Conservation (phyloP, 2,888 invertebrate species). For the Glyphotaelius pellucidus region DNA sequence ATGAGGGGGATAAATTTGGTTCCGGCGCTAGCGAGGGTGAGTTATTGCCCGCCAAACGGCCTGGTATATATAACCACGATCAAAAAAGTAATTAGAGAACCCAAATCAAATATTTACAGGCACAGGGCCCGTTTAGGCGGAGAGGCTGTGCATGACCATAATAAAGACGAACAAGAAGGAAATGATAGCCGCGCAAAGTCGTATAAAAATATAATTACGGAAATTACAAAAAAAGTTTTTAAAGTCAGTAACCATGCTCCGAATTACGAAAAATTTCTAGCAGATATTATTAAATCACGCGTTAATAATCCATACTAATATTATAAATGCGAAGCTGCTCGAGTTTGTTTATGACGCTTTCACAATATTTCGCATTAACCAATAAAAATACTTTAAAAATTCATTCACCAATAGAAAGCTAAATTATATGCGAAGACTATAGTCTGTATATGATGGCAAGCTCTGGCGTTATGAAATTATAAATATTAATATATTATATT, state of each 20-base stretch:
- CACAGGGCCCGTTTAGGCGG: constrained; percentile 21
- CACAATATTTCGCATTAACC: too few relatives aligned
- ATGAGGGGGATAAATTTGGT: constrained; percentile 55
- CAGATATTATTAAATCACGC: not conserved
- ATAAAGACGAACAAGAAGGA: constrained; percentile 11
- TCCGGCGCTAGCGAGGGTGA: constrained; percentile 50
- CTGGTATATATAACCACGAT: constrained; percentile 51
- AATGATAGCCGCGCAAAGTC: constrained; percentile 8
- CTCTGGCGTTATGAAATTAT: too few relatives aligned
- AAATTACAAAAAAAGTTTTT: constrained; percentile 28
- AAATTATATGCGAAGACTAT: too few relatives aligned
- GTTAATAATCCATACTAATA: too few relatives aligned
- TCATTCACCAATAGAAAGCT: too few relatives aligned
- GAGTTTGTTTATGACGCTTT: too few relatives aligned
- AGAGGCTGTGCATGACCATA: constrained; percentile 30
- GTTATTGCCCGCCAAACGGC: constrained; percentile 52
- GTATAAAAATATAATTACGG: constrained; percentile 46
- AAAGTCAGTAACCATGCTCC: not conserved
- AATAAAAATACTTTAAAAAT: too few relatives aligned
- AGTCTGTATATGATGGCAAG: too few relatives aligned
- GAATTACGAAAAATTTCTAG: not conserved
- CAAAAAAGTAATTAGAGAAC: constrained; percentile 62
- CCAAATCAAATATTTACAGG: constrained; percentile 62
- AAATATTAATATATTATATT: too few relatives aligned
- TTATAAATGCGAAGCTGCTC: too few relatives aligned